A percentile compares a stretch with the other conserved stretches of the same genome.
Evolutionary conservation across 2,797 vertebrate genomes (phyloP).

Genomic region (Agapornis canus): DNA sequence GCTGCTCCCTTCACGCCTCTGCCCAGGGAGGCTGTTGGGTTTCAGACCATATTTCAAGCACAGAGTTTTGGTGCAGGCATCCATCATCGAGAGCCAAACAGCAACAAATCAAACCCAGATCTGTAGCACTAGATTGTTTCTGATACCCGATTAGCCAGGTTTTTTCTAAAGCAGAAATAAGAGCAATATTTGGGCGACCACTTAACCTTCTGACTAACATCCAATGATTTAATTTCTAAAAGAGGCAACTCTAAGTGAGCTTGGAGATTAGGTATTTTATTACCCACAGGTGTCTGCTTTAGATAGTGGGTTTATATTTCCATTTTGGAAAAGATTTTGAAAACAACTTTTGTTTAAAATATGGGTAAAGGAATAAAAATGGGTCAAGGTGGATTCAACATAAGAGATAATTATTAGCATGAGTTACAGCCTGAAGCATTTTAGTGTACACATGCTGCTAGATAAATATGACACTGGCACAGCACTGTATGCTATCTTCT

Average conservation of each 20-base stretch:
- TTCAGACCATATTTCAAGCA: neutral
- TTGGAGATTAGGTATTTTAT: neutral
- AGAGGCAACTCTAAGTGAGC: neutral
- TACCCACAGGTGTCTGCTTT: neutral
- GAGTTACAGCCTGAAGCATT: conserved; percentile 15
- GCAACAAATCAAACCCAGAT: neutral
- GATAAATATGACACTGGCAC: conserved; percentile 9
- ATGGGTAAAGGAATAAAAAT: conserved; percentile 17
- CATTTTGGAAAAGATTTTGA: neutral
- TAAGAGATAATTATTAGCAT: conserved; percentile 19
- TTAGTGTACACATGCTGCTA: neutral
- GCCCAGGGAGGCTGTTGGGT: neutral
- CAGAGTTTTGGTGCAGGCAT: neutral
- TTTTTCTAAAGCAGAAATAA: neutral
- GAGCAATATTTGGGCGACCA: neutral
- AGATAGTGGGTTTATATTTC: conserved; percentile 11
- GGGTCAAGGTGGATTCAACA: neutral
- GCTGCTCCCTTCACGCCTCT: neutral
- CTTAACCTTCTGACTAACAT: neutral
- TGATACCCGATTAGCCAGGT: fast-evolving
- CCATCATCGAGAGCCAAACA: neutral
- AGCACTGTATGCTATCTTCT: neutral
- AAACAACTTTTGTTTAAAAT: conserved; percentile 30
- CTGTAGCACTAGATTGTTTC: neutral
- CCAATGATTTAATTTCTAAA: neutral